Evolutionary conservation across 1,140 invertebrate genomes (phyloP).

Genomic region (Apis dorsata): DNA sequence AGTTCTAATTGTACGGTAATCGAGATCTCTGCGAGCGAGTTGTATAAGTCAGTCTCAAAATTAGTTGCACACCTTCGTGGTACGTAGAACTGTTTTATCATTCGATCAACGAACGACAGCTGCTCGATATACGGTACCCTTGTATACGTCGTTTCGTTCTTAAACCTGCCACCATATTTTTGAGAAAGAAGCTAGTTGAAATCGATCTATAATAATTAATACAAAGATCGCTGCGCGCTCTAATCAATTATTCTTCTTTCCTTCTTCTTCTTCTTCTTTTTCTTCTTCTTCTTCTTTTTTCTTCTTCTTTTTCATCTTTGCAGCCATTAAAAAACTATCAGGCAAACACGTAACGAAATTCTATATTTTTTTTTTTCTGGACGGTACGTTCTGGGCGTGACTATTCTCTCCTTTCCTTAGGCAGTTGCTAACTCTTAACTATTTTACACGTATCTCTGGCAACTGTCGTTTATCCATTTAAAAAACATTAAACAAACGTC

Average conservation of each 20-base stretch:
- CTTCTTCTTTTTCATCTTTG: background rate
- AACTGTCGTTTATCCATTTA: conserved; percentile 50
- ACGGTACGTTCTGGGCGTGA: conserved; percentile 59
- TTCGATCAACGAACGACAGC: conserved; percentile 59
- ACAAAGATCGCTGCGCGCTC: conserved; percentile 19
- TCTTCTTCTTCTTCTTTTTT: no score
- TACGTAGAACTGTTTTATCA: conserved; percentile 41
- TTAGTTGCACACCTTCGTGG: conserved; percentile 49
- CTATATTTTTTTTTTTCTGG: conserved; percentile 48
- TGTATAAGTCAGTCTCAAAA: conserved; percentile 62
- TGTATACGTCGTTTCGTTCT: conserved; percentile 1
- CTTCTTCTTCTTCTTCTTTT: no score
- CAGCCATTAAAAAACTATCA: conserved; percentile 43
- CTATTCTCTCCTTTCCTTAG: conserved; percentile 43
- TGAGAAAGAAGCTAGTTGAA: conserved; percentile 35
- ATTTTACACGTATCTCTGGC: conserved; percentile 27
- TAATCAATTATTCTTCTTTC: background rate
- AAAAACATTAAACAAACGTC: conserved; percentile 41
- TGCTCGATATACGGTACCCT: conserved; percentile 35
- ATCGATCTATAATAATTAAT: conserved; percentile 28
- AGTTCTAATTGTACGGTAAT: conserved; percentile 59
- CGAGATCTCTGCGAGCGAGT: conserved; percentile 52
- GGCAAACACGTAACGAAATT: conserved; percentile 42
- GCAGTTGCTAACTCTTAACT: conserved; percentile 34
- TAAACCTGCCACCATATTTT: conserved; percentile 19